These are phyloP conservation scores for Lacerta viridis DNA, from an alignment of 2,797 vertebrate genomes.

Conservation along the genomic window DNA sequence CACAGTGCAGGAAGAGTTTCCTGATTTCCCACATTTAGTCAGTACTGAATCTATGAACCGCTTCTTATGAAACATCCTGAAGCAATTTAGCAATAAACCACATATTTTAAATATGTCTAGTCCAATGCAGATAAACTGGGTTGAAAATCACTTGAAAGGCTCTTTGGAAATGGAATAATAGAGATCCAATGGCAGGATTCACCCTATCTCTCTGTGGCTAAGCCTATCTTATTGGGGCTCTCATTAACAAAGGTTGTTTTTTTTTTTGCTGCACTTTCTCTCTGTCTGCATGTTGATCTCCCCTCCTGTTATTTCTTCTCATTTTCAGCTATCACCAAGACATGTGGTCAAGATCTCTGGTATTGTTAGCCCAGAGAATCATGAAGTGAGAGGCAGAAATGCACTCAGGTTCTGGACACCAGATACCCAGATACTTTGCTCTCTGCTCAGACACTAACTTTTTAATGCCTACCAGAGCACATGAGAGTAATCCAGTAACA, in stretches of 20 bases:
- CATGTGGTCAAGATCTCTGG: neutral
- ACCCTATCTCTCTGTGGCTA: slow-evolving; percentile 12
- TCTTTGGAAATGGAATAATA: slow-evolving; percentile 30
- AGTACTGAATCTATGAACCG: no score
- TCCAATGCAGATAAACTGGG: no score
- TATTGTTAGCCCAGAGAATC: slow-evolving; percentile 4
- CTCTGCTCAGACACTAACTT: slow-evolving; percentile 45
- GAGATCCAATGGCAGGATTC: slow-evolving; percentile 67
- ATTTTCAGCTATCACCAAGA: neutral
- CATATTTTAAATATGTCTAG: no score
- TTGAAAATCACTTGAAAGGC: no score
- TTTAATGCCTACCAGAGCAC: slow-evolving; percentile 55
- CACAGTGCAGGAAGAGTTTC: slow-evolving; percentile 61
- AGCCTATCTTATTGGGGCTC: no score
- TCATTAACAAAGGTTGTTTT: slow-evolving; percentile 56
- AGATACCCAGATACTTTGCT: slow-evolving; percentile 63
- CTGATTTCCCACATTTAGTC: slow-evolving; percentile 57
- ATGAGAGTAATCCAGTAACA: slow-evolving; percentile 60
- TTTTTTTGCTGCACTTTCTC: slow-evolving; percentile 27
- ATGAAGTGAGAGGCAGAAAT: slow-evolving; percentile 34
- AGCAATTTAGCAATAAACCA: no score
- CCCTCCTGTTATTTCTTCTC: slow-evolving; percentile 26
- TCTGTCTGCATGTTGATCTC: slow-evolving; percentile 13
- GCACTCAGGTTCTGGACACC: slow-evolving; percentile 52
- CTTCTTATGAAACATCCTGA: no score